These are phyloP conservation scores for Cantharis lateralis DNA, from an alignment of 2,888 invertebrate species.

Conservation along the genomic window DNA sequence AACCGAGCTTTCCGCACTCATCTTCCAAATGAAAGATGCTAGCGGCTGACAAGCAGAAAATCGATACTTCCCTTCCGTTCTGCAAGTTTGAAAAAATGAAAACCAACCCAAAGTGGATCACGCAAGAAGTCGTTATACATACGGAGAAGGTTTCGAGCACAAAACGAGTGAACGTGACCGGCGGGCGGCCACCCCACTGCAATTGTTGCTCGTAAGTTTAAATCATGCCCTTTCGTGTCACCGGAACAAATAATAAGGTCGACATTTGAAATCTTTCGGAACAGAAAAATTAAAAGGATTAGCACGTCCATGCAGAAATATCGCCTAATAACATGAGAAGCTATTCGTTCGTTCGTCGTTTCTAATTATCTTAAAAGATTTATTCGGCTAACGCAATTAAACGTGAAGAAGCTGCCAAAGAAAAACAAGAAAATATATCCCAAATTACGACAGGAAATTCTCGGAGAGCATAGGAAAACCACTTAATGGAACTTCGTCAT, in stretches of 20 bases:
- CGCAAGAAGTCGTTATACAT: not conserved
- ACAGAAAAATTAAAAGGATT: not conserved
- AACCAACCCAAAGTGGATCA: not conserved
- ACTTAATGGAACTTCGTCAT: constrained; percentile 5
- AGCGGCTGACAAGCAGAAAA: not conserved
- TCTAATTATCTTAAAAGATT: constrained; percentile 18
- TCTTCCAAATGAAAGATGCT: not conserved
- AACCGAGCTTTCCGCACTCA: not conserved
- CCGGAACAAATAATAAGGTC: no score
- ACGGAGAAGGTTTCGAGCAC: not conserved
- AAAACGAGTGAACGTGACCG: not conserved
- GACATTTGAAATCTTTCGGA: not conserved
- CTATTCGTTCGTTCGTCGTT: constrained; percentile 8
- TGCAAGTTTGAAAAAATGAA: not conserved
- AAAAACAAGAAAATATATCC: constrained; percentile 12
- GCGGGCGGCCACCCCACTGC: not conserved
- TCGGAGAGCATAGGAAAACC: constrained; percentile 8
- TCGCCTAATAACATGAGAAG: constrained; percentile 12
- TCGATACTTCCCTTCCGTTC: not conserved
- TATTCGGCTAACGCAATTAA: constrained; percentile 19
- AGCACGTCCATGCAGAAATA: not conserved
- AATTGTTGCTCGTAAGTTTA: not conserved
- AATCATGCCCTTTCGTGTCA: not conserved
- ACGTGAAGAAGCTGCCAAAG: constrained; percentile 7
- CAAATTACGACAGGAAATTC: constrained; percentile 6